Conservation (phyloP, 2,113 vertebrate species). For the Colaptes auratus region DNA sequence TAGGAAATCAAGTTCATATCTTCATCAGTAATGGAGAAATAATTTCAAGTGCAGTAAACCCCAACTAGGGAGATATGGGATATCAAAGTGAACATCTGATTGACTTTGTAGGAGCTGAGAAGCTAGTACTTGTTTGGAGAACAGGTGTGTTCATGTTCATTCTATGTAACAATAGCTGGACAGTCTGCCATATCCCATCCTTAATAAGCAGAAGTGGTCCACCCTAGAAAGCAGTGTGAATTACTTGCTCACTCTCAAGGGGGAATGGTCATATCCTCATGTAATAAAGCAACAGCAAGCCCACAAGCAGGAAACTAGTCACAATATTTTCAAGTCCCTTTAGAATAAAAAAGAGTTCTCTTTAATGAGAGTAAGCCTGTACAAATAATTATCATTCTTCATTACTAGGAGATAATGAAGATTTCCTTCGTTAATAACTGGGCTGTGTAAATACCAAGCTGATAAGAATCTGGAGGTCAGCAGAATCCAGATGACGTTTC, state of each 20-base stretch:
- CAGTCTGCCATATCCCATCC: neutral
- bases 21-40: neutral
- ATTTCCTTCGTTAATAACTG: constrained; percentile 5
- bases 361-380: constrained; percentile 17
- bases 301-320: neutral
- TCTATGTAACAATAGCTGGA: neutral
- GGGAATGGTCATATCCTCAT: neutral
- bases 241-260: neutral
- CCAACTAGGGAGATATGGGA: accelerated
- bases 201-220: neutral
- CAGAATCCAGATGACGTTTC: constrained; percentile 26
- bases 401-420: constrained; percentile 43
- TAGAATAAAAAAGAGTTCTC: constrained; percentile 8
- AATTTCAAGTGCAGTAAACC: neutral
- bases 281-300: neutral
- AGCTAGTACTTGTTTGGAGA: neutral
- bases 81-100: neutral
- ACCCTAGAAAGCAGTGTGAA: neutral
- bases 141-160: neutral
- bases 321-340: neutral
- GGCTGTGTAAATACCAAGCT: constrained; percentile 17
- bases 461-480: constrained; percentile 56
- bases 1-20: neutral
- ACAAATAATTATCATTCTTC: constrained; percentile 13
- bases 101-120: neutral